A percentile compares a stretch with the other conserved stretches of the same genome.
Conservation (phyloP, 2,797 vertebrate genomes). For the Choloepus didactylus region DNA sequence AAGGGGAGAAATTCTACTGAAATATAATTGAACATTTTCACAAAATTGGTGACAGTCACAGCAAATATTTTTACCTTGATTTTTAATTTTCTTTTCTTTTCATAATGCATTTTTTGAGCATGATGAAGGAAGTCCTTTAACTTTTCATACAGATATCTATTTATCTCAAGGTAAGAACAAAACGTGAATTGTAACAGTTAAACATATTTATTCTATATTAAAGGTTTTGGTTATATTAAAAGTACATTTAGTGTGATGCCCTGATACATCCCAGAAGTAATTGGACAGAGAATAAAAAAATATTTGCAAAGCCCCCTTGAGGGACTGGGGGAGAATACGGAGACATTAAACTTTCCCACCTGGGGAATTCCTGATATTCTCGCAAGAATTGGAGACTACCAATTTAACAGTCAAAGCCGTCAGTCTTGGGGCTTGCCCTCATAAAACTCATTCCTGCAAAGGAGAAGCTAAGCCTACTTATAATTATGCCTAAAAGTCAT, state of each 20-base stretch:
- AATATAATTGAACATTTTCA: constrained; percentile 16
- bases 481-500: too few species aligned
- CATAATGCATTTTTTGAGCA: neutral
- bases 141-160: neutral
- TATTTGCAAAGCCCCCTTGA: too few species aligned
- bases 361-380: too few species aligned
- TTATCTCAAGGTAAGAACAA: neutral
- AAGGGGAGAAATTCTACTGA: neutral
- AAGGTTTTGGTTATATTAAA: neutral
- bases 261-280: too few species aligned
- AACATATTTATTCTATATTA: neutral
- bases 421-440: too few species aligned
- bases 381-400: too few species aligned
- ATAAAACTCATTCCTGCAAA: too few species aligned
- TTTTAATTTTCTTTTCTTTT: neutral
- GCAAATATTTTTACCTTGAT: constrained; percentile 38
- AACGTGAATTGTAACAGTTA: neutral
- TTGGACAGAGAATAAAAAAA: too few species aligned
- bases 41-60: neutral
- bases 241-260: neutral
- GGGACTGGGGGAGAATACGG: too few species aligned
- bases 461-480: too few species aligned
- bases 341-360: too few species aligned
- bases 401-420: too few species aligned
- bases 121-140: neutral